Evolutionary conservation across 2,113 vertebrate genomes (phyloP).

Genomic region (Manacus vitellinus): DNA sequence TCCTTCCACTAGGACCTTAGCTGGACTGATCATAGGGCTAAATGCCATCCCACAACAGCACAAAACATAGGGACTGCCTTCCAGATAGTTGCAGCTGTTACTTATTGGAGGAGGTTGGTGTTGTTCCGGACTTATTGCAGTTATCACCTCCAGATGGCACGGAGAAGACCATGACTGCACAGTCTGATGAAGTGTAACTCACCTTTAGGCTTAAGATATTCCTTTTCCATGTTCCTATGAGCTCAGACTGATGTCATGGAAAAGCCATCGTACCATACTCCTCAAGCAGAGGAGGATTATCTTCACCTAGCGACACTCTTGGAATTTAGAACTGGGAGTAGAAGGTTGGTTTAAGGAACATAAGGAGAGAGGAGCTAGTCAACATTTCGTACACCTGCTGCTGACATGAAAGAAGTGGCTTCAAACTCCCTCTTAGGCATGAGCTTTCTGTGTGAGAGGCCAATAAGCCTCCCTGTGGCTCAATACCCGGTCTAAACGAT

Average conservation of each 20-base stretch:
- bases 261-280: neutral
- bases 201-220: neutral
- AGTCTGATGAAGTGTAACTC: neutral
- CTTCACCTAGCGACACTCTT: neutral
- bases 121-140: neutral
- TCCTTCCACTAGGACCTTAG: neutral
- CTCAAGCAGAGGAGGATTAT: neutral
- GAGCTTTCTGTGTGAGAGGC: neutral
- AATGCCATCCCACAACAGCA: neutral
- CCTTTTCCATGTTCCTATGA: fast-evolving
- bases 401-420: neutral
- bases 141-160: neutral
- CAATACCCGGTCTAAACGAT: neutral
- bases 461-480: neutral
- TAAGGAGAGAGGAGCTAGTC: neutral
- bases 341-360: neutral
- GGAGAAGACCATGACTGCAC: neutral
- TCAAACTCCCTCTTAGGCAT: neutral
- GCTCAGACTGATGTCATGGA: neutral
- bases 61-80: neutral
- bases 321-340: neutral
- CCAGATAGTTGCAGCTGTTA: neutral
- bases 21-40: neutral
- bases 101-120: neutral
- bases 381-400: neutral